A percentile compares a stretch with the other conserved stretches of the same genome.
These are phyloP conservation scores for Octopus bimaculoides DNA, from an alignment of 1,140 invertebrate species.

Conservation along the genomic window DNA sequence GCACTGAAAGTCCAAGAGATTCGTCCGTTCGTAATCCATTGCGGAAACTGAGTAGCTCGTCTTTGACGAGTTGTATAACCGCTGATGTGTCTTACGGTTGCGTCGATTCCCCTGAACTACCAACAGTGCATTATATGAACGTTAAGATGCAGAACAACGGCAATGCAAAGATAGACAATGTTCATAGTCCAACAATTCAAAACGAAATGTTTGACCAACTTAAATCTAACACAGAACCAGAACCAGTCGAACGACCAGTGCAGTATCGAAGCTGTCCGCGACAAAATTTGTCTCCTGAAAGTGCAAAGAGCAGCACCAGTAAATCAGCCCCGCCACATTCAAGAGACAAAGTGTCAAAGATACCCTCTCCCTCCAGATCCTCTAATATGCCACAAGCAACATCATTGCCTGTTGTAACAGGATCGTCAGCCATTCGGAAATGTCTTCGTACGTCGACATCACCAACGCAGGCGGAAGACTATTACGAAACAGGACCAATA, in stretches of 20 bases:
- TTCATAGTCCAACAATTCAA: slow-evolving; percentile 22
- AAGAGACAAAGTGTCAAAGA: not conserved
- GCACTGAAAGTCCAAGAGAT: slow-evolving; percentile 40
- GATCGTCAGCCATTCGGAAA: not conserved
- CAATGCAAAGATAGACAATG: not conserved
- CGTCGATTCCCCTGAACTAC: slow-evolving; percentile 47
- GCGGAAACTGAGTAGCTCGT: slow-evolving; percentile 39
- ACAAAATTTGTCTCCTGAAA: not conserved
- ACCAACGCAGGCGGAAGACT: not conserved
- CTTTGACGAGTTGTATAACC: slow-evolving; percentile 41
- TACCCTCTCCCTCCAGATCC: not conserved
- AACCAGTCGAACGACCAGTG: not conserved
- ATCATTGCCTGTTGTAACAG: not conserved
- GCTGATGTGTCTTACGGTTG: slow-evolving; percentile 29
- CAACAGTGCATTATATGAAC: slow-evolving; percentile 51
- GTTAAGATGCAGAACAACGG: slow-evolving; percentile 36
- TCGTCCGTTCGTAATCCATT: slow-evolving; percentile 25
- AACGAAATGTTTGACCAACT: slow-evolving; percentile 48
- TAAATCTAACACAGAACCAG: slow-evolving; percentile 17
- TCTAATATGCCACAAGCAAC: not conserved
- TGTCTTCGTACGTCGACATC: not conserved
- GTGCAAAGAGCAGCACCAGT: not conserved
- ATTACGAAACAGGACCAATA: slow-evolving; percentile 7
- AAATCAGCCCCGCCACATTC: not conserved
- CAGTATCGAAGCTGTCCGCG: not conserved